phyloP scores from a whole-genome alignment of 2,113 vertebrate species.

The Elephantulus edwardii region DNA sequence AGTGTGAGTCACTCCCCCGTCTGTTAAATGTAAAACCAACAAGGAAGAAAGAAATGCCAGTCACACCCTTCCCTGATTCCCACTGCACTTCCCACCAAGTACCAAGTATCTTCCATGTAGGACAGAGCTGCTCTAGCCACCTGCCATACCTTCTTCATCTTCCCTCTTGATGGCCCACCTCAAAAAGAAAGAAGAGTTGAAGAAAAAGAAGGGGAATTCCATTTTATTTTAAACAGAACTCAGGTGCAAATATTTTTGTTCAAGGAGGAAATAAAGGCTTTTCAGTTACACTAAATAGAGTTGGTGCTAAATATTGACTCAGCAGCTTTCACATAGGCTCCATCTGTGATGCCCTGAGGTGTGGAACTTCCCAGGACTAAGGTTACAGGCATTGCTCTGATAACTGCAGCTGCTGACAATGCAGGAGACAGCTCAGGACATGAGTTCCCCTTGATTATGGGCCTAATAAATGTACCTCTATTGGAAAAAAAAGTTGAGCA shows the following conservation, averaged over 20 bases:
- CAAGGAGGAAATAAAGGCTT: conserved; percentile 1
- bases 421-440: neutral
- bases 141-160: neutral
- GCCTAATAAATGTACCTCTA: neutral
- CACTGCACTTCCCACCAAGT: neutral
- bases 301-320: neutral
- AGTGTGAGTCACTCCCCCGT: neutral
- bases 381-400: neutral
- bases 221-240: conserved; percentile 44
- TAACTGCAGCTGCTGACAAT: neutral
- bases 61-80: no score
- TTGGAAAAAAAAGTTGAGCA: no score
- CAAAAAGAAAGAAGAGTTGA: neutral
- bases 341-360: neutral
- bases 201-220: conserved; percentile 53
- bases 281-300: neutral
- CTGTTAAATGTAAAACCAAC: neutral
- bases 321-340: neutral
- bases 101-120: neutral
- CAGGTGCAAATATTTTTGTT: conserved; percentile 39
- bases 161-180: neutral
- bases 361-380: neutral
- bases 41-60: neutral
- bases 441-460: neutral
- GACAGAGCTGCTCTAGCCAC: neutral